phyloP scores from a whole-genome alignment of 2,888 invertebrate genomes.

The Plagiodera versicolora region DNA sequence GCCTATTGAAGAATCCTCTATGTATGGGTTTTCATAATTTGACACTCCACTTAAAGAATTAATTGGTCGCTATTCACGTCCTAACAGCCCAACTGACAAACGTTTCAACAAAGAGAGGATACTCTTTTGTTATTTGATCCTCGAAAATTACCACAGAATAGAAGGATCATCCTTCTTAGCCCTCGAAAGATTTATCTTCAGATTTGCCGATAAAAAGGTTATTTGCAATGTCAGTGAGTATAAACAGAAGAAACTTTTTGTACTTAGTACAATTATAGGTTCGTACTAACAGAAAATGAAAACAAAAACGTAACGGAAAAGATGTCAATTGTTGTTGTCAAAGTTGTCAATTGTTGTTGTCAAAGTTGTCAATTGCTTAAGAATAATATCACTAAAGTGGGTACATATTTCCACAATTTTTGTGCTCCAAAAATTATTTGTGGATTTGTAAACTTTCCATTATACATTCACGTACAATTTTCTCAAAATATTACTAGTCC shows the following conservation, averaged over 20 bases:
- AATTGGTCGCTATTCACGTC: constrained; percentile 11
- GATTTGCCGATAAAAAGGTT: background rate
- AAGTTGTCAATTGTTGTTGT: no score
- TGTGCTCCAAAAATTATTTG: no score
- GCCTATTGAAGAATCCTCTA: background rate
- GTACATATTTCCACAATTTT: no score
- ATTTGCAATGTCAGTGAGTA: background rate
- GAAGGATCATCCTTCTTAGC: background rate
- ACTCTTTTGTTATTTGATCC: background rate
- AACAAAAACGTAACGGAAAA: no score
- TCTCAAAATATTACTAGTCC: no score
- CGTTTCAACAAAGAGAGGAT: background rate
- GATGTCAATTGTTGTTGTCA: no score
- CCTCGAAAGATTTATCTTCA: background rate
- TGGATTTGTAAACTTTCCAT: no score
- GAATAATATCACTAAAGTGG: no score
- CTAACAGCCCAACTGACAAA: background rate
- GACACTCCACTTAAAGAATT: constrained; percentile 12
- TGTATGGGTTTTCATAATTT: constrained; percentile 5
- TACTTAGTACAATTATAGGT: no score
- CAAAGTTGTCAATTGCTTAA: no score
- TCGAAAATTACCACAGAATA: background rate
- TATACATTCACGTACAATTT: no score
- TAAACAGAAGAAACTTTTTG: background rate
- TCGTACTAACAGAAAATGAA: no score